Evolutionary conservation across 2,797 vertebrate species (phyloP).

Genomic region (Garrulus glandarius): DNA sequence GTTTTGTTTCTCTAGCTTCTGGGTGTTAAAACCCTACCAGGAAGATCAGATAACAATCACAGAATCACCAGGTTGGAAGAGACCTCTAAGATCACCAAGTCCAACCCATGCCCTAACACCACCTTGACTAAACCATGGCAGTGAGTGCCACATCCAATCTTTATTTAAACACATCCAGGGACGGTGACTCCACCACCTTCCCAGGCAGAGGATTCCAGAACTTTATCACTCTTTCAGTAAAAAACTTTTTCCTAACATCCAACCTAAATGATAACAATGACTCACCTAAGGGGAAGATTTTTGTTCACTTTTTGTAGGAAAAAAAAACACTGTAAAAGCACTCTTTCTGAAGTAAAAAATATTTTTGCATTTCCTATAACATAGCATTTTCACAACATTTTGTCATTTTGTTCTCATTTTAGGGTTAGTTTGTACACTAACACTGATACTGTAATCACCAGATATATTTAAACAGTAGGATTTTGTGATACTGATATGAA

Average conservation of each 20-base stretch:
- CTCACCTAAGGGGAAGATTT: neutral
- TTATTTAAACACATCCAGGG: too few species aligned
- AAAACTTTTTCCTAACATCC: too few species aligned
- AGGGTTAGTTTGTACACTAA: neutral
- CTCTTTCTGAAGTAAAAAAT: neutral
- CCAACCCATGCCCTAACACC: too few species aligned
- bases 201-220: too few species aligned
- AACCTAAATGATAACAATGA: neutral
- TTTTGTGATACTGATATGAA: neutral
- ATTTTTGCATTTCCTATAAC: neutral
- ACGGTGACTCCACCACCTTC: too few species aligned
- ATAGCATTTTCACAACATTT: neutral
- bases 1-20: neutral
- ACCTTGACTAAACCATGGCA: too few species aligned
- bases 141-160: too few species aligned
- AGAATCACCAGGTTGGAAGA: too few species aligned
- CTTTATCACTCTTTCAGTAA: too few species aligned
- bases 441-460: neutral
- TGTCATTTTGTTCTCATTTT: neutral
- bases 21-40: neutral
- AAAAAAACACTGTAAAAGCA: neutral
- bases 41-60: neutral
- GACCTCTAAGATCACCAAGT: too few species aligned
- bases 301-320: neutral
- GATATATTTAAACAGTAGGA: neutral